phyloP scores from a whole-genome alignment of 2,888 invertebrate genomes.

The Anorthoa munda region DNA sequence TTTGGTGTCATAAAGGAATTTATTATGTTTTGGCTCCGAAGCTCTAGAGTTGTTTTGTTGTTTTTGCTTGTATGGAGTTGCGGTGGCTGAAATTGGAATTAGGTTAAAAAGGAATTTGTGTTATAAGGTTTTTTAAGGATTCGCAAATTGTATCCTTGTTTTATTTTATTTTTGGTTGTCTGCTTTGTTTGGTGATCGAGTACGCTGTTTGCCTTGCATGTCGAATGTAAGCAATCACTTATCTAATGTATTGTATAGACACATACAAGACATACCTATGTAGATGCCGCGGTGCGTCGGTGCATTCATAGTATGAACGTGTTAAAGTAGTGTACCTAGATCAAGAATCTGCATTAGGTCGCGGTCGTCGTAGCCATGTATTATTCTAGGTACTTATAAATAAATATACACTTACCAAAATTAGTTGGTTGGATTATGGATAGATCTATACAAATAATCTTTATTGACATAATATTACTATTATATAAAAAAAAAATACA shows the following conservation, averaged over 20 bases:
- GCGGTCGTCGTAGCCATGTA: too few species aligned
- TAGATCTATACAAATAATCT: too few species aligned
- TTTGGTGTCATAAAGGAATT: conserved; percentile 33
- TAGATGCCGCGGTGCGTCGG: background rate
- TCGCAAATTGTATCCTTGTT: conserved; percentile 7
- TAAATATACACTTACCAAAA: too few species aligned
- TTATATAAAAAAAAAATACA: too few species aligned
- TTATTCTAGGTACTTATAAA: too few species aligned
- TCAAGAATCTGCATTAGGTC: background rate
- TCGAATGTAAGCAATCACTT: background rate
- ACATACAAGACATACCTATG: background rate
- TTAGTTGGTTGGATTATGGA: too few species aligned
- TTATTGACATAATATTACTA: too few species aligned
- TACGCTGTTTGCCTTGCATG: background rate
- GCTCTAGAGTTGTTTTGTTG: conserved; percentile 4
- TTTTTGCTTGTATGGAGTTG: background rate
- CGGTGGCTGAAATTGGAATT: conserved; percentile 1
- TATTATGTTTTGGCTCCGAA: conserved; percentile 5
- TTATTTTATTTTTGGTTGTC: background rate
- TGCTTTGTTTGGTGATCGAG: conserved; percentile 1
- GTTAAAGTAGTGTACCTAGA: background rate
- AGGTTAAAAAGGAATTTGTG: background rate
- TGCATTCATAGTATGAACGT: too few species aligned
- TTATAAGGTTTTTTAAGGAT: background rate
- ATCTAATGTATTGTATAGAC: conserved; percentile 3